Percentiles rank a stretch among this genome's conserved stretches.
Evolutionary conservation across 2,113 vertebrate species (phyloP).

Genomic region (Entelurus aequoreus): DNA sequence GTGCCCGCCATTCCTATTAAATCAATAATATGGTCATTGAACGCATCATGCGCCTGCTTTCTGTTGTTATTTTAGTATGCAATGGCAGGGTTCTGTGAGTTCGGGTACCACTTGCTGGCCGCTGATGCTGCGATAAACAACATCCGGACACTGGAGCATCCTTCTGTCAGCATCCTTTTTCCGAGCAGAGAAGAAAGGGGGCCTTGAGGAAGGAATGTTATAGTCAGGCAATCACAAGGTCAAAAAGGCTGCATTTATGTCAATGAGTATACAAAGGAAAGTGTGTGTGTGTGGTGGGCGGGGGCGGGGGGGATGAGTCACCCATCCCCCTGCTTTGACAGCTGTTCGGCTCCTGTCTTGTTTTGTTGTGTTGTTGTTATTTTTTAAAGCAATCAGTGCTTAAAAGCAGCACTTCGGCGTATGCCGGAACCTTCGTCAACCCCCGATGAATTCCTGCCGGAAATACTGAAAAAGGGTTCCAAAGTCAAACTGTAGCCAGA

Average conservation of each 20-base stretch:
- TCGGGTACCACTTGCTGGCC: conserved; percentile 21
- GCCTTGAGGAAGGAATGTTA: conserved; percentile 17
- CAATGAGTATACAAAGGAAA: background rate
- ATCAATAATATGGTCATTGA: too few relatives aligned
- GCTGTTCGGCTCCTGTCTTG: conserved; percentile 41
- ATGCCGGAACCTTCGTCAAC: background rate
- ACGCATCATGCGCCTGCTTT: too few relatives aligned
- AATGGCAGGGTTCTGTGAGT: too few relatives aligned
- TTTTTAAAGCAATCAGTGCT: background rate
- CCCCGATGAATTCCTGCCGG: too few relatives aligned
- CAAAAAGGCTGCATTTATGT: background rate
- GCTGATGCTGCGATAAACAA: conserved; percentile 42
- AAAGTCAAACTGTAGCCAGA: too few relatives aligned
- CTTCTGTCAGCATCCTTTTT: conserved; percentile 30
- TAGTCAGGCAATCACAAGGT: background rate
- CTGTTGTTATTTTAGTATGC: too few relatives aligned
- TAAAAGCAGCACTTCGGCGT: background rate
- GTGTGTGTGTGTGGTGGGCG: background rate
- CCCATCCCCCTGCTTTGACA: conserved; percentile 49
- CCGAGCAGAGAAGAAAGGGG: conserved; percentile 9
- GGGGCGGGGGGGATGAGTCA: conserved; percentile 35
- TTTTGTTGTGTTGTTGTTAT: conserved; percentile 1
- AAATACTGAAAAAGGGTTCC: too few relatives aligned
- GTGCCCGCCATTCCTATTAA: conserved; percentile 43
- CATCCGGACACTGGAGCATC: conserved; percentile 39